Evolutionary conservation across 1,140 invertebrate species (phyloP).

Genomic region (Campodea augens): DNA sequence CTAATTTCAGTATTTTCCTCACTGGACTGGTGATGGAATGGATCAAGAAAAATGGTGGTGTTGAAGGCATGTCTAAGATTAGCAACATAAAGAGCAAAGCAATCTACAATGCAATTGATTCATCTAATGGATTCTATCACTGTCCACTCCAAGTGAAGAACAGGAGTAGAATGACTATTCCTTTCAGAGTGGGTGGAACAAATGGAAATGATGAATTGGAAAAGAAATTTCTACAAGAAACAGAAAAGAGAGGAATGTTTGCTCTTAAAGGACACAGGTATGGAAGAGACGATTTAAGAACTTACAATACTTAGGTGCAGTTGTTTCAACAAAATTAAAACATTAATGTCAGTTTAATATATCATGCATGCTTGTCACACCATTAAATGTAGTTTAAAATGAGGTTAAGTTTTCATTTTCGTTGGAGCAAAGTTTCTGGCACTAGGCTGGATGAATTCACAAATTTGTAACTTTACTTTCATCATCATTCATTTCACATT

Average conservation of each 20-base stretch:
- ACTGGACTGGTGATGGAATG: conserved; percentile 78
- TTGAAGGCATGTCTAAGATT: conserved; percentile 53
- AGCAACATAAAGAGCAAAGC: conserved; percentile 51
- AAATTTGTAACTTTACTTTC: too few species aligned
- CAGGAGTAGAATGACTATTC: conserved; percentile 74
- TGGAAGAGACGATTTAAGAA: conserved; percentile 6
- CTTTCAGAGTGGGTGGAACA: conserved; percentile 56
- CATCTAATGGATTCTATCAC: conserved; percentile 73
- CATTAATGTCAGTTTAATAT: background rate
- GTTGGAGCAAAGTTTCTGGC: too few species aligned
- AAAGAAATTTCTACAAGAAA: conserved; percentile 64
- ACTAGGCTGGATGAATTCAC: too few species aligned
- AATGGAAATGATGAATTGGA: conserved; percentile 60
- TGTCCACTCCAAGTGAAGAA: conserved; percentile 40
- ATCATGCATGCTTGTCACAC: too few species aligned
- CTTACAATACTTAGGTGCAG: background rate
- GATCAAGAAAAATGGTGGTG: conserved; percentile 71
- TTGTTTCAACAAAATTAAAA: background rate
- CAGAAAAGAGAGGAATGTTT: conserved; percentile 53
- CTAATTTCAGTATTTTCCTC: conserved; percentile 66
- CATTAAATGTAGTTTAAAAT: background rate
- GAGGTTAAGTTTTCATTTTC: conserved; percentile 1
- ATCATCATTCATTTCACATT: too few species aligned
- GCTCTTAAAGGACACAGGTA: conserved; percentile 89
- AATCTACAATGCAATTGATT: conserved; percentile 67